Evolutionary conservation across 2,113 vertebrate genomes (phyloP), one percentile per base, ranked within the genome.

Genomic region (Otus sunia): DNA sequence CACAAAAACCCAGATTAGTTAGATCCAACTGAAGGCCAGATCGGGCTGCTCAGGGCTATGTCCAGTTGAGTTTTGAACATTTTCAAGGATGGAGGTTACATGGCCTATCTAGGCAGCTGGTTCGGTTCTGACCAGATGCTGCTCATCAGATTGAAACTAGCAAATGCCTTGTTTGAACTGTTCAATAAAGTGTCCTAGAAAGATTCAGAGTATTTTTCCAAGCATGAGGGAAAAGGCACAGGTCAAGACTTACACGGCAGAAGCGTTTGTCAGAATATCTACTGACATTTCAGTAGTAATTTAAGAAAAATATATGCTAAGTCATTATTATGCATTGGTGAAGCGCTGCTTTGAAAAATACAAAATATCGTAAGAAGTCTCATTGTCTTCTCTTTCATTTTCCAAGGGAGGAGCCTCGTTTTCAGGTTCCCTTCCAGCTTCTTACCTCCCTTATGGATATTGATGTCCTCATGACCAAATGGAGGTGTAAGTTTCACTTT

Each of bases 351-450:
- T 92, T 15, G 29, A 64, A 50, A 90, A 74, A 62, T 29, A 25
- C 12, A 80, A n/a, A 5, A 3, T 18, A 39, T 53, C 6, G 1
- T 29, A 45, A n/a, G 45, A 77, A 17, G 45, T 78, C 47, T 89
- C 56, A n/a, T 15, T 77, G 29, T 67, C 56, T 56, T 59, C 32
- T 41, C 29, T 92, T 86, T 58, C 30, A 5, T 59, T 77, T 73
- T 67, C 83, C 77, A 47, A 99, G 99, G 95, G 99, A 99, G 53
- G 99, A 99, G 92, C 99, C 99, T 22, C 98, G 99, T 59, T 99
- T 99, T 95, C 99, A 99, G 97, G 98, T 99, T 78, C 99, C 99
- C 10, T 99, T 99, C 96, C 99, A 99, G 97, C 97, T 99, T 86
- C 98, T 99, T 76, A 99, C 98, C 22, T 99, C 97, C 60, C 98